Percentiles rank a stretch among this genome's conserved stretches.
phyloP scores from a whole-genome alignment of 1,140 invertebrate genomes.

The Nymphalis io region DNA sequence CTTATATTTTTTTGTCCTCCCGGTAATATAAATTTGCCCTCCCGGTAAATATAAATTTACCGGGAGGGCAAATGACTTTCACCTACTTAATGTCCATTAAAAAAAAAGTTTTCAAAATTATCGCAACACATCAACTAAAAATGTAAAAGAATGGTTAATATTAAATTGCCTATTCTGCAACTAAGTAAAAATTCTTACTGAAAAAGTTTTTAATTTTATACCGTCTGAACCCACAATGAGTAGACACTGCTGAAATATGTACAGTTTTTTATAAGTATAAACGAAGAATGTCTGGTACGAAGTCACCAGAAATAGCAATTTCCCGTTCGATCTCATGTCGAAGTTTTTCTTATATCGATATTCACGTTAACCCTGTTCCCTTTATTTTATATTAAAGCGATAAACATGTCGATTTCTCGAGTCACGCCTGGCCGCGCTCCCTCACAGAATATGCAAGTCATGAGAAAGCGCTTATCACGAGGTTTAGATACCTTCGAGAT shows the following conservation, averaged over 20 bases:
- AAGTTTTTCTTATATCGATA: conserved; percentile 73
- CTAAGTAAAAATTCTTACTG: too few species aligned
- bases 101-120: too few species aligned
- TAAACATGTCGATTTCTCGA: conserved; percentile 77
- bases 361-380: conserved; percentile 61
- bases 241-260: neutral
- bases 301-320: conserved; percentile 61
- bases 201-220: too few species aligned
- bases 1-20: too few species aligned
- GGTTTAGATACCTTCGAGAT: conserved; percentile 63
- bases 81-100: too few species aligned
- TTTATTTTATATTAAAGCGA: conserved; percentile 81
- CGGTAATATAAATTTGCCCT: too few species aligned
- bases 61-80: too few species aligned
- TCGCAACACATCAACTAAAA: too few species aligned
- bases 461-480: conserved; percentile 77
- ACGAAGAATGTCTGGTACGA: conserved; percentile 14
- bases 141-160: too few species aligned
- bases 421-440: conserved; percentile 70
- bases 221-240: too few species aligned
- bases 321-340: conserved; percentile 59
- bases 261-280: neutral
- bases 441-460: conserved; percentile 76
- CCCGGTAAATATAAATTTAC: too few species aligned
- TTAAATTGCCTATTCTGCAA: too few species aligned